A percentile compares a stretch with the other conserved stretches of the same genome.
Evolutionary conservation across 2,888 invertebrate species (phyloP).

Genomic region (Cephus runcator): DNA sequence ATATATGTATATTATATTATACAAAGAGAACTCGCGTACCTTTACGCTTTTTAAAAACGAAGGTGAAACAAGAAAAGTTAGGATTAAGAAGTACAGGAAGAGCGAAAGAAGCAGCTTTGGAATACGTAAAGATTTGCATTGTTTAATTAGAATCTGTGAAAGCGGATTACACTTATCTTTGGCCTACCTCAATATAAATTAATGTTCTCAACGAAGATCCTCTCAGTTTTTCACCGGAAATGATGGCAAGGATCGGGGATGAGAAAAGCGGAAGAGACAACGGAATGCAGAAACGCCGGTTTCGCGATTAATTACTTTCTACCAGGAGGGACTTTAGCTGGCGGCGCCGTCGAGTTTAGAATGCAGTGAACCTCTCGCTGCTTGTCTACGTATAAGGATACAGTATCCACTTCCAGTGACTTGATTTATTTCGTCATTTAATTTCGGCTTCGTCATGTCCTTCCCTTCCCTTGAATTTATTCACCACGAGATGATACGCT

Average conservation of each 20-base stretch:
- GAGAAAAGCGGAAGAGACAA: conserved; percentile 3
- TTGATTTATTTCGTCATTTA: conserved; percentile 1
- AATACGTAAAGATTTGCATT: too few relatives aligned
- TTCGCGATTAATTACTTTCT: conserved; percentile 1
- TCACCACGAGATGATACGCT: too few relatives aligned
- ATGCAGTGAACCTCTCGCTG: not conserved
- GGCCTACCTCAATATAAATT: conserved; percentile 22
- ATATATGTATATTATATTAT: too few relatives aligned
- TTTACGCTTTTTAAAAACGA: too few relatives aligned
- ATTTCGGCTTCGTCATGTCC: not conserved
- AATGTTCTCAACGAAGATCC: conserved; percentile 4
- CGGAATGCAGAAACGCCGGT: not conserved
- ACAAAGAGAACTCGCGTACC: too few relatives aligned
- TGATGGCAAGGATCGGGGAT: not conserved
- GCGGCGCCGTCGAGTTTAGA: not conserved
- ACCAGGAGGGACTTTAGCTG: not conserved
- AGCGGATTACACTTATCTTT: conserved; percentile 21
- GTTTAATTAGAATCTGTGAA: conserved; percentile 23
- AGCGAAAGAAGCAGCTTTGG: too few relatives aligned
- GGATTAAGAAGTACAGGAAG: too few relatives aligned
- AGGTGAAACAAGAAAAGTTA: too few relatives aligned
- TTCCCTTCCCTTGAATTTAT: not conserved
- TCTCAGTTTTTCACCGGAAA: not conserved
- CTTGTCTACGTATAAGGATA: not conserved
- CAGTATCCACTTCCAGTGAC: not conserved